Percentiles rank a stretch among this genome's conserved stretches.
Conservation (phyloP, 1,140 invertebrate species). For the Drosophila leontia region DNA sequence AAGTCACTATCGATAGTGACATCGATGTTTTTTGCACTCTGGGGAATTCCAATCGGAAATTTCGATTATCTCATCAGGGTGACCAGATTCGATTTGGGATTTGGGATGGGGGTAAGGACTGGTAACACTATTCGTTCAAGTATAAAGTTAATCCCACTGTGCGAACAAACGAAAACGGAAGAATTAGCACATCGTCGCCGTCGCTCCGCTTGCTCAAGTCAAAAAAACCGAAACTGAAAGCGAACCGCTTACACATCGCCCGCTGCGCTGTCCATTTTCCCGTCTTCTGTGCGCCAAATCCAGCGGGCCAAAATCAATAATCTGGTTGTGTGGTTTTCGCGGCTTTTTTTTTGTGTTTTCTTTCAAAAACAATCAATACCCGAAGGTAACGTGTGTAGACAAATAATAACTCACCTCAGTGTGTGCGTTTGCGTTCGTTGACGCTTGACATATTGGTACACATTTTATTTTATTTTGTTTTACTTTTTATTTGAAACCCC, state of each 20-base stretch:
- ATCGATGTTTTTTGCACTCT: no score
- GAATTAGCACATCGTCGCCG: slow-evolving; percentile 13
- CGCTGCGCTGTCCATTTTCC: slow-evolving; percentile 43
- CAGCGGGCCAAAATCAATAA: slow-evolving; percentile 75
- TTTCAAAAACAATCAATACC: slow-evolving; percentile 82
- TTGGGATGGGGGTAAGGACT: no score
- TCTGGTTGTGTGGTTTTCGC: slow-evolving; percentile 79
- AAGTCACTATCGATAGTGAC: no score
- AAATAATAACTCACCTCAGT: slow-evolving; percentile 73
- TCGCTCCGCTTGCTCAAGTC: slow-evolving; percentile 25
- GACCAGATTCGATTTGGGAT: no score
- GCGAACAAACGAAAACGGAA: slow-evolving; percentile 20
- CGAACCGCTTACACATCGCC: slow-evolving; percentile 38
- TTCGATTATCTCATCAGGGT: no score
- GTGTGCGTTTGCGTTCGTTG: slow-evolving; percentile 79
- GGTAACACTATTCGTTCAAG: no score
- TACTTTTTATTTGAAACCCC: slow-evolving; percentile 44
- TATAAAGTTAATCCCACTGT: no score
- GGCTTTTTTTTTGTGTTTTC: slow-evolving; percentile 79
- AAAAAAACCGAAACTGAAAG: slow-evolving; percentile 32
- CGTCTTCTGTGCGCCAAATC: slow-evolving; percentile 47
- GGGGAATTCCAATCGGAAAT: no score
- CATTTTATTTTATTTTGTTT: slow-evolving; percentile 65
- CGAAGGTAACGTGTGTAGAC: slow-evolving; percentile 80
- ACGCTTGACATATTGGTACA: slow-evolving; percentile 81